phyloP scores from a whole-genome alignment of 1,140 invertebrate species.

The Matsumurasca onukii region DNA sequence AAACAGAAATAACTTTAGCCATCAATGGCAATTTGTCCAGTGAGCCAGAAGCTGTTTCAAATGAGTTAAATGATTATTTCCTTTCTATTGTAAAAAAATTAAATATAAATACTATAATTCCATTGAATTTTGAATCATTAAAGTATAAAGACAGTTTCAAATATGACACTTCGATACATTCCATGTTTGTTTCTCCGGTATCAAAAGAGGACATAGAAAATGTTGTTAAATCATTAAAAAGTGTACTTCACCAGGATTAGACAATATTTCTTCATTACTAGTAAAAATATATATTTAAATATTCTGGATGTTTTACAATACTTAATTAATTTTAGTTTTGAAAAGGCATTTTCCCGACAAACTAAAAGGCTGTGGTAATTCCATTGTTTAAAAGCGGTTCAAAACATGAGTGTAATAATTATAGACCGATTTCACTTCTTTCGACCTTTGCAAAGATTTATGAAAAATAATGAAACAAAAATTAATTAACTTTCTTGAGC shows the following conservation, averaged over 20 bases:
- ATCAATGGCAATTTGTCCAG: background rate
- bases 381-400: too few relatives aligned
- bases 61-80: background rate
- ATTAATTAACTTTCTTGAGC: too few relatives aligned
- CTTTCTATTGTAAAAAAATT: background rate
- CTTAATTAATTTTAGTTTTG: too few relatives aligned
- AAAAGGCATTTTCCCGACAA: too few relatives aligned
- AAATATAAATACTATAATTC: background rate
- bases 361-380: too few relatives aligned
- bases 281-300: too few relatives aligned
- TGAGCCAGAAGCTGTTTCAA: background rate
- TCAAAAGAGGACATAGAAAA: background rate
- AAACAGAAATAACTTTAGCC: background rate
- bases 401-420: too few relatives aligned
- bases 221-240: background rate
- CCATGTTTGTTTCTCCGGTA: background rate
- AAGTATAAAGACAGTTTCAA: background rate
- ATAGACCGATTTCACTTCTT: too few relatives aligned
- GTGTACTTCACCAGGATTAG: background rate
- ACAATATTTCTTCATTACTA: background rate
- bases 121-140: background rate
- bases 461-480: too few relatives aligned
- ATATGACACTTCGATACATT: background rate
- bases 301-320: too few relatives aligned
- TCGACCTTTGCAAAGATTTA: too few relatives aligned